These are phyloP conservation scores for Rhodophaea formosa DNA, from an alignment of 2,888 invertebrate genomes.

Conservation along the genomic window DNA sequence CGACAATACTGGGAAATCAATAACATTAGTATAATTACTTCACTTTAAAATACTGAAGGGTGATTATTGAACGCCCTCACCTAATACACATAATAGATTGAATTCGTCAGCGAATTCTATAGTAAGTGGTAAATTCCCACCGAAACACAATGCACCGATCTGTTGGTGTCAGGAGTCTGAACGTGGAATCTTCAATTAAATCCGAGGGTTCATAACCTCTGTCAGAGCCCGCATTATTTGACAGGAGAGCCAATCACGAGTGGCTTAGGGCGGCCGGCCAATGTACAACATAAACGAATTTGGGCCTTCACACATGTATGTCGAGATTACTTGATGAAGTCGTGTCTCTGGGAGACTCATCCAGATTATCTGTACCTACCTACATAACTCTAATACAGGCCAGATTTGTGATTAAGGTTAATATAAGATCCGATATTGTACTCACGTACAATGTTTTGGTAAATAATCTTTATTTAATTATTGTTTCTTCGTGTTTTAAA, in stretches of 20 bases:
- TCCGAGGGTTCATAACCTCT: slow-evolving; percentile 69
- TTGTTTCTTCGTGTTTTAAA: no score
- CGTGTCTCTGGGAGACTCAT: slow-evolving; percentile 4
- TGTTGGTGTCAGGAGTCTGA: slow-evolving; percentile 42
- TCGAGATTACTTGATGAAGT: slow-evolving; percentile 22
- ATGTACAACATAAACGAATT: slow-evolving; percentile 53
- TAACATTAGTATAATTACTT: slow-evolving; percentile 1
- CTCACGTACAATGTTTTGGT: neutral
- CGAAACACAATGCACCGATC: slow-evolving; percentile 46
- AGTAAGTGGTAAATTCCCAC: slow-evolving; percentile 33
- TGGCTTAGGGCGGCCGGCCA: slow-evolving; percentile 47
- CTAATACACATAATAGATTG: slow-evolving; percentile 11
- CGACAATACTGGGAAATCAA: neutral
- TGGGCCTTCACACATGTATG: slow-evolving; percentile 42
- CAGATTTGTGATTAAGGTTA: neutral
- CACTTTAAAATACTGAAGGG: neutral
- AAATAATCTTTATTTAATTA: no score
- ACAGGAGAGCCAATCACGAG: slow-evolving; percentile 63
- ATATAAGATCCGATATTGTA: neutral
- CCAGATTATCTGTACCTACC: neutral
- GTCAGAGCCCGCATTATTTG: slow-evolving; percentile 66
- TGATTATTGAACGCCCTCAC: slow-evolving; percentile 1
- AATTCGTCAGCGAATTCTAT: slow-evolving; percentile 18
- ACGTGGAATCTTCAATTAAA: slow-evolving; percentile 72
- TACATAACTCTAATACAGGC: neutral